Conservation (phyloP, 1,140 invertebrate species). For the Zaprionus kolodkinae region DNA sequence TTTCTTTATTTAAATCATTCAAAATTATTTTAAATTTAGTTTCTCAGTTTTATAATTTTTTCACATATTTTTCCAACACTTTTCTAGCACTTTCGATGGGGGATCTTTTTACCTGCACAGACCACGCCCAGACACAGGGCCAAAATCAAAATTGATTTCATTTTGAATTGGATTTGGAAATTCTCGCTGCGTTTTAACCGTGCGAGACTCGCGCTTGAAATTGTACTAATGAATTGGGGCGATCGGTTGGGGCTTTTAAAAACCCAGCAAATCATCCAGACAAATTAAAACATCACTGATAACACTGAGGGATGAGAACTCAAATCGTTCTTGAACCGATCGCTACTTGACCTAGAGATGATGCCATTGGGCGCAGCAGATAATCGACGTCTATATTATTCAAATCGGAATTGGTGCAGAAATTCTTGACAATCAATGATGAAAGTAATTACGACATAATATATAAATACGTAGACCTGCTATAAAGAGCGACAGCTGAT, state of each 20-base stretch:
- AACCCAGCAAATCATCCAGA: slow-evolving; percentile 47
- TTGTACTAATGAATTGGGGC: slow-evolving; percentile 64
- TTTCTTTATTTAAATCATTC: background rate
- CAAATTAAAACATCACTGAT: slow-evolving; percentile 22
- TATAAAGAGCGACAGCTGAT: slow-evolving; percentile 34
- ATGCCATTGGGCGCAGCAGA: slow-evolving; percentile 56
- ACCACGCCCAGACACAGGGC: slow-evolving; percentile 75
- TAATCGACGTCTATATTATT: slow-evolving; percentile 39
- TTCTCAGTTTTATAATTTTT: background rate
- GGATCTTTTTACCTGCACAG: slow-evolving; percentile 70
- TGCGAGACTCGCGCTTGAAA: slow-evolving; percentile 57
- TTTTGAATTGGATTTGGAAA: slow-evolving; percentile 43
- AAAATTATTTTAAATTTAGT: too few relatives aligned
- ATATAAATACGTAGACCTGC: slow-evolving; percentile 29
- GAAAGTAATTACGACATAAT: slow-evolving; percentile 70
- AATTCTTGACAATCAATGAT: slow-evolving; percentile 60
- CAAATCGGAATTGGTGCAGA: slow-evolving; percentile 75
- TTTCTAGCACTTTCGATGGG: slow-evolving; percentile 6
- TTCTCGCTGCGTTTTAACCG: slow-evolving; percentile 43
- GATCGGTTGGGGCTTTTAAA: slow-evolving; percentile 60
- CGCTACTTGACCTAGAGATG: slow-evolving; percentile 79
- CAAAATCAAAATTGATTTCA: slow-evolving; percentile 71
- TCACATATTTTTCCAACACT: background rate
- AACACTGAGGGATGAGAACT: slow-evolving; percentile 33
- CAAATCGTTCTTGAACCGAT: slow-evolving; percentile 66